Evolutionary conservation across 2,113 vertebrate species (phyloP).

Genomic region (Petrocephalus microphthalmus): DNA sequence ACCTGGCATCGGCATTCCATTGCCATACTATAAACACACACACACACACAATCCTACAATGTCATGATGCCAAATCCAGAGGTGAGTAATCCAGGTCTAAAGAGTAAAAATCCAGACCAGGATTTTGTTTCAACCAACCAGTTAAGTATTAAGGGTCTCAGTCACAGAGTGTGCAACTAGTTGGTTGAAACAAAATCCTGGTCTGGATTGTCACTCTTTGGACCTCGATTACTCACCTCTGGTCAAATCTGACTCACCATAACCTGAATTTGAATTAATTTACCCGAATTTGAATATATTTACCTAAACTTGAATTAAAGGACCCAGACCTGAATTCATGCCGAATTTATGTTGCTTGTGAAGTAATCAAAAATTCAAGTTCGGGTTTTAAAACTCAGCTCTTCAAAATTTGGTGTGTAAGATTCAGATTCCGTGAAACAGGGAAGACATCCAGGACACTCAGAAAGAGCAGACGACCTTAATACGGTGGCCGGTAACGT

Average conservation of each 20-base stretch:
- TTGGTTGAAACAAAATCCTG: too few relatives aligned
- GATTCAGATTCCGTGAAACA: neutral
- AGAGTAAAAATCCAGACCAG: too few relatives aligned
- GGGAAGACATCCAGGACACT: neutral
- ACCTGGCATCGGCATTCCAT: neutral
- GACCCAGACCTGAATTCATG: neutral
- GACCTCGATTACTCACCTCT: too few relatives aligned
- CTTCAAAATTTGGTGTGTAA: neutral
- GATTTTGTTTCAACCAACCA: too few relatives aligned
- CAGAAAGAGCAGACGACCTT: neutral
- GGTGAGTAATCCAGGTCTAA: too few relatives aligned
- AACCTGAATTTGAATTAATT: neutral
- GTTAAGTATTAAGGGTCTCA: too few relatives aligned
- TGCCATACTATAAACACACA: neutral
- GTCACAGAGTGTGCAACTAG: too few relatives aligned
- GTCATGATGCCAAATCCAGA: constrained; percentile 28
- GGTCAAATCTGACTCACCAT: neutral
- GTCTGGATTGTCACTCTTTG: too few relatives aligned
- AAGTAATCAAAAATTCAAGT: neutral
- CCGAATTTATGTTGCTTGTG: too few relatives aligned
- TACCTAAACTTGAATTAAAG: neutral
- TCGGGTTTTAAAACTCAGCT: neutral
- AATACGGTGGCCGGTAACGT: neutral
- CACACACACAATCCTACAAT: constrained; percentile 4
- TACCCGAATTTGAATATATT: neutral